phyloP scores from a whole-genome alignment of 1,140 invertebrate genomes.

The Drosophila sproati region DNA sequence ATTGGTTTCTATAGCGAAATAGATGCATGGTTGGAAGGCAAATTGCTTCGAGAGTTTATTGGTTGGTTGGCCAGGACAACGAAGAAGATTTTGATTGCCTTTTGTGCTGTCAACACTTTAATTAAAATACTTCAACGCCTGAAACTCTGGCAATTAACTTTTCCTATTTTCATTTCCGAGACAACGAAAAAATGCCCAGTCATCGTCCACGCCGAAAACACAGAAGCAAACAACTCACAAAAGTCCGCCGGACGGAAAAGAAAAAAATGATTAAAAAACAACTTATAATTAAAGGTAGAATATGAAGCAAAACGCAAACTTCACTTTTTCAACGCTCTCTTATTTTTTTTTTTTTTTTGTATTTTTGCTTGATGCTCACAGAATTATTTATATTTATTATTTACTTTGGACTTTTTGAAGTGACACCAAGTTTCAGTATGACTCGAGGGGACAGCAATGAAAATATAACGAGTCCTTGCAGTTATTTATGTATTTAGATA shows the following conservation, averaged over 20 bases:
- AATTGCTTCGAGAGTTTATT: background rate
- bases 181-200: slow-evolving; percentile 38
- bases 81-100: slow-evolving; percentile 14
- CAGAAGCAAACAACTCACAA: slow-evolving; percentile 15
- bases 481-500: slow-evolving; percentile 43
- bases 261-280: slow-evolving; percentile 40
- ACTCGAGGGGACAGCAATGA: slow-evolving; percentile 17
- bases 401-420: slow-evolving; percentile 57
- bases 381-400: slow-evolving; percentile 73
- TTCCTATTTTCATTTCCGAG: slow-evolving; percentile 66
- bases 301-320: slow-evolving; percentile 48
- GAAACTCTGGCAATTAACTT: slow-evolving; percentile 55
- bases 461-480: slow-evolving; percentile 23
- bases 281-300: slow-evolving; percentile 77
- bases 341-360: slow-evolving; percentile 26
- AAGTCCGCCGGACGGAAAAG: slow-evolving; percentile 17
- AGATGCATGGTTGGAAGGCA: background rate
- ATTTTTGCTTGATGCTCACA: slow-evolving; percentile 15
- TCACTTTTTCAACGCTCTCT: slow-evolving; percentile 44
- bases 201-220: slow-evolving; percentile 23
- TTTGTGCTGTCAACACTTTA: slow-evolving; percentile 56
- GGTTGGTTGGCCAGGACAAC: slow-evolving; percentile 16
- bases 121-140: slow-evolving; percentile 68
- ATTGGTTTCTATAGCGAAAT: background rate
- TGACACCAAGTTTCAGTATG: background rate